phyloP scores from a whole-genome alignment of 2,797 vertebrate species.

The Limosa lapponica region DNA sequence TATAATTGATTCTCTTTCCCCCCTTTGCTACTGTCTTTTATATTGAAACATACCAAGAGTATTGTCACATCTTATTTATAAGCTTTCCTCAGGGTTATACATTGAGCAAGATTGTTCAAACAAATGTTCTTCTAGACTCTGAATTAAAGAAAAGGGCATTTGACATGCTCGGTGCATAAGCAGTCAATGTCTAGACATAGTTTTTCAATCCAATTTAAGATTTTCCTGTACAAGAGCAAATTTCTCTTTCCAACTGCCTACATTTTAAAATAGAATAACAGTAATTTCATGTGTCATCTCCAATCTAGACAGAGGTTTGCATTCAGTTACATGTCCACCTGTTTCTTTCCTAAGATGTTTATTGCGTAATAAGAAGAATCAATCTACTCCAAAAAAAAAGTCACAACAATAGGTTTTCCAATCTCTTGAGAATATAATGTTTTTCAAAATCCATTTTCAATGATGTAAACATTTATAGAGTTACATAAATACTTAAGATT shows the following conservation, averaged over 20 bases:
- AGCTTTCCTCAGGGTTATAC: constrained; percentile 45
- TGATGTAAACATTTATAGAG: background rate
- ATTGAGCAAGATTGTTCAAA: constrained; percentile 28
- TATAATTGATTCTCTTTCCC: background rate
- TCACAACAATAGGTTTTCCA: background rate
- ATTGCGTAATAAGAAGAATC: background rate
- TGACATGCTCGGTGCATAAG: constrained; percentile 40
- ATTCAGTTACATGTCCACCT: background rate
- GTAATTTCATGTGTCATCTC: background rate
- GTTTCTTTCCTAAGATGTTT: background rate
- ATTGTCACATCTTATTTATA: constrained; percentile 46
- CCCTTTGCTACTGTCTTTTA: background rate
- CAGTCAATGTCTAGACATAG: constrained; percentile 59
- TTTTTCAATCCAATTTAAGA: constrained; percentile 59
- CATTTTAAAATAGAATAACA: constrained; percentile 14
- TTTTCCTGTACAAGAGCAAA: constrained; percentile 11
- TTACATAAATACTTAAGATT: background rate
- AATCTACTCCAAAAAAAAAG: background rate
- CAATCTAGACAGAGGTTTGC: constrained; percentile 15
- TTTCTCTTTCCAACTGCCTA: background rate
- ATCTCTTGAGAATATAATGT: background rate
- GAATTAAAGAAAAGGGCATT: constrained; percentile 53
- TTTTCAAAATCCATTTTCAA: constrained; percentile 13
- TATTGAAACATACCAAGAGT: constrained; percentile 4
- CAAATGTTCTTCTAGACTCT: constrained; percentile 31